Evolutionary conservation across 2,797 vertebrate genomes (phyloP).

Genomic region (Microtus obscurus): DNA sequence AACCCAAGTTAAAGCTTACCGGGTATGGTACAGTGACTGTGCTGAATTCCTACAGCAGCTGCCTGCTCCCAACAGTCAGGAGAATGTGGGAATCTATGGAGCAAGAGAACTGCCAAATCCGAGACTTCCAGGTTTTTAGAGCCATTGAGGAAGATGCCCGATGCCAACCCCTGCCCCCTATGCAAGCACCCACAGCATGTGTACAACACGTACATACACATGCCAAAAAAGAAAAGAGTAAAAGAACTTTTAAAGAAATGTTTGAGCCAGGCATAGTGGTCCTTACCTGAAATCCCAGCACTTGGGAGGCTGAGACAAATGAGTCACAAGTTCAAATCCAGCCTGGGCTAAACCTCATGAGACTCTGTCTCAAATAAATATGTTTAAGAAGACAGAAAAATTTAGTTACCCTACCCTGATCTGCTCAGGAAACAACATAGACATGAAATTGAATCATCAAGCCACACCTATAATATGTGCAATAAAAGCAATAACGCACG

Average conservation of each 20-base stretch:
- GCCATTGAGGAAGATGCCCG: neutral
- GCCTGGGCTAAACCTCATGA: neutral
- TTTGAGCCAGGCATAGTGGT: neutral
- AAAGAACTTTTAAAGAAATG: neutral
- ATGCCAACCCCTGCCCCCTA: neutral
- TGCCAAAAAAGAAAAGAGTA: neutral
- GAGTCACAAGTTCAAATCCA: neutral
- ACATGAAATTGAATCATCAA: neutral
- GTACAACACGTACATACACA: neutral
- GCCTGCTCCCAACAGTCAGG: too few species aligned
- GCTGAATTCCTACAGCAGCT: neutral
- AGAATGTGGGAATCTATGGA: neutral
- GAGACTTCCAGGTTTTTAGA: neutral
- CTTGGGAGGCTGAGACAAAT: neutral
- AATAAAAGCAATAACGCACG: neutral
- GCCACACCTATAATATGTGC: too few species aligned
- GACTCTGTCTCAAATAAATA: neutral
- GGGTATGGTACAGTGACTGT: neutral
- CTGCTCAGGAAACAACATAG: neutral
- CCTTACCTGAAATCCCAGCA: neutral
- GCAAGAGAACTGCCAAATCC: neutral
- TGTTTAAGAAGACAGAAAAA: neutral
- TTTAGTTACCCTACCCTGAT: neutral
- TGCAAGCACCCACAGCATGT: neutral
- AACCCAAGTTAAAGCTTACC: neutral